phyloP scores from a whole-genome alignment of 2,888 invertebrate genomes.

The Fragum fragum region DNA sequence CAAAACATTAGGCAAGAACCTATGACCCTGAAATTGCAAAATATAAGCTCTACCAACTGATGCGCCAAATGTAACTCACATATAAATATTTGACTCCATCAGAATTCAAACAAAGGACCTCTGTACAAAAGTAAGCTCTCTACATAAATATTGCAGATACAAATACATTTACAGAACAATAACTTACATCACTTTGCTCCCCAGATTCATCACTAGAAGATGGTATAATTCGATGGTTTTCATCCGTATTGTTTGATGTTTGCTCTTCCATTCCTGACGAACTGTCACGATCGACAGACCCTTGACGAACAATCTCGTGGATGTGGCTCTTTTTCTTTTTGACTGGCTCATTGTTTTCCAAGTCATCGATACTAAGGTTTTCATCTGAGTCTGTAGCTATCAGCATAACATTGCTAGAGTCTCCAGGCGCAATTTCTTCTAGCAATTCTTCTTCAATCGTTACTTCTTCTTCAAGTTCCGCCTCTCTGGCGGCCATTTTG shows the following conservation, averaged over 20 bases:
- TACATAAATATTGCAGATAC: no score
- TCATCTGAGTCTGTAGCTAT: slow-evolving; percentile 88
- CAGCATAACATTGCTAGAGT: slow-evolving; percentile 90
- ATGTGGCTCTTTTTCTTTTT: slow-evolving; percentile 69
- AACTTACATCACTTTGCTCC: slow-evolving; percentile 69
- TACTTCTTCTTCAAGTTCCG: slow-evolving; percentile 73
- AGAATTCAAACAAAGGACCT: no score
- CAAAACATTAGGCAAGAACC: no score
- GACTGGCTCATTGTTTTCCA: slow-evolving; percentile 53
- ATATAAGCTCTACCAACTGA: no score
- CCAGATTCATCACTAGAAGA: slow-evolving; percentile 73
- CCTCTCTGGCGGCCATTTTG: slow-evolving; percentile 81
- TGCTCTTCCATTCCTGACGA: slow-evolving; percentile 38
- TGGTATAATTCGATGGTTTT: slow-evolving; percentile 51
- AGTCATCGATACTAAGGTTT: slow-evolving; percentile 77
- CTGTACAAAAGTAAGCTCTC: no score
- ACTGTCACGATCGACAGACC: slow-evolving; percentile 51
- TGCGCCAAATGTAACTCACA: no score
- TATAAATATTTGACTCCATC: no score
- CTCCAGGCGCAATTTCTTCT: slow-evolving; percentile 88
- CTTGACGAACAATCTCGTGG: slow-evolving; percentile 73
- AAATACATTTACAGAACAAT: no score
- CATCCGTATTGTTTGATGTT: slow-evolving; percentile 26
- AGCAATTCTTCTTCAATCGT: slow-evolving; percentile 76
- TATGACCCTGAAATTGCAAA: no score